Conservation (phyloP, 2,113 vertebrate species). For the Gambusia holbrooki region DNA sequence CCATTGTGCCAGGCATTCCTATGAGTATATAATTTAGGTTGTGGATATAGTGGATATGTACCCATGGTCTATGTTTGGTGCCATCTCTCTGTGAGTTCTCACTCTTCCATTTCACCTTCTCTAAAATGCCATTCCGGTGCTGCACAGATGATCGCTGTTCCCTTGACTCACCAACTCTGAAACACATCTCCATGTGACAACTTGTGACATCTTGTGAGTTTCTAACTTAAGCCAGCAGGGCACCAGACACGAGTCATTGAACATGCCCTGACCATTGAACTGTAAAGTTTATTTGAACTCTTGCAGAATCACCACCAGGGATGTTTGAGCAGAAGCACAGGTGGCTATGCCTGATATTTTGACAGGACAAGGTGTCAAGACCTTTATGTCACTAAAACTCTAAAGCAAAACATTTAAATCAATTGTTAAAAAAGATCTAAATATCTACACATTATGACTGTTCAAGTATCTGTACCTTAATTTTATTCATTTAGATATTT, state of each 20-base stretch:
- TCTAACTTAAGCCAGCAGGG: constrained; percentile 56
- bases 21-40: too few relatives aligned
- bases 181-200: constrained; percentile 45
- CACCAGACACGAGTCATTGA: constrained; percentile 53
- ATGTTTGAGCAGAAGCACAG: constrained; percentile 21
- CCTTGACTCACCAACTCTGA: constrained; percentile 35
- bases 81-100: constrained; percentile 10
- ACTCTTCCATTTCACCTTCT: constrained; percentile 15
- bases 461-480: not conserved
- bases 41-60: too few relatives aligned
- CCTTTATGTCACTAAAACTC: constrained; percentile 18
- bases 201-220: constrained; percentile 46
- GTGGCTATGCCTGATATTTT: constrained; percentile 36
- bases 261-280: constrained; percentile 63
- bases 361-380: constrained; percentile 40
- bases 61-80: too few relatives aligned
- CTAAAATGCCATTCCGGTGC: constrained; percentile 13
- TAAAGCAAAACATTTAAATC: not conserved
- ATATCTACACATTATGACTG: not conserved
- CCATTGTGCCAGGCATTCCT: too few relatives aligned
- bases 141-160: constrained; percentile 32
- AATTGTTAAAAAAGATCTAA: not conserved
- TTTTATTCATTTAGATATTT: not conserved
- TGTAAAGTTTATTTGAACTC: constrained; percentile 40
- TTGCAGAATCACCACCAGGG: constrained; percentile 31